Conservation (phyloP, 2,797 vertebrate genomes). For the Hoplostethus mediterraneus region DNA sequence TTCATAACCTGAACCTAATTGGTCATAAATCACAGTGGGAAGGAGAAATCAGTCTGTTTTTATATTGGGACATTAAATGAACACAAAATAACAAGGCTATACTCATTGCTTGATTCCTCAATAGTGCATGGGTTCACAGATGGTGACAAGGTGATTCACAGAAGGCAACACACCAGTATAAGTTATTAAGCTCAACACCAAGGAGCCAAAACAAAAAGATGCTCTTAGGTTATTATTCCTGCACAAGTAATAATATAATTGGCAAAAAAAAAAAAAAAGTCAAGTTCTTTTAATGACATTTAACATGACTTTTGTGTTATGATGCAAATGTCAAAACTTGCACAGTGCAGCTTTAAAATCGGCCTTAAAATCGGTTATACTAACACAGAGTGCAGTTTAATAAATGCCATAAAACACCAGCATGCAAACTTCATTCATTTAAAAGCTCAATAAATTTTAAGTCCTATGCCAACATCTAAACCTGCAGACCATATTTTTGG, state of each 20-base stretch:
- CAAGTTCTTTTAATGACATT: not conserved
- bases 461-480: too few species aligned
- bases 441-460: too few species aligned
- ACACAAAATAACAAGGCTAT: not conserved
- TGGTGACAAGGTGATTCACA: not conserved
- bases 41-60: too few species aligned
- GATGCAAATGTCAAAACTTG: not conserved
- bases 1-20: too few species aligned
- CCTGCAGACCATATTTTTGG: too few species aligned
- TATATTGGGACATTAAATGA: too few species aligned
- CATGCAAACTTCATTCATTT: too few species aligned
- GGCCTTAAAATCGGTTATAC: too few species aligned
- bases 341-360: not conserved
- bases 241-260: constrained; percentile 21
- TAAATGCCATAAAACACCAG: too few species aligned
- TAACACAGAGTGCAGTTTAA: too few species aligned
- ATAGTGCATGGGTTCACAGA: not conserved
- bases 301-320: not conserved
- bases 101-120: not conserved
- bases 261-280: constrained; percentile 9
- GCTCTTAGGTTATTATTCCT: constrained; percentile 26
- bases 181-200: not conserved
- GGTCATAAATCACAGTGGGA: too few species aligned
- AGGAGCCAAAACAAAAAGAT: too few species aligned
- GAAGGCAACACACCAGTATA: not conserved